These are phyloP conservation scores for Metalampra italica DNA, from an alignment of 2,888 invertebrate genomes.

Conservation along the genomic window DNA sequence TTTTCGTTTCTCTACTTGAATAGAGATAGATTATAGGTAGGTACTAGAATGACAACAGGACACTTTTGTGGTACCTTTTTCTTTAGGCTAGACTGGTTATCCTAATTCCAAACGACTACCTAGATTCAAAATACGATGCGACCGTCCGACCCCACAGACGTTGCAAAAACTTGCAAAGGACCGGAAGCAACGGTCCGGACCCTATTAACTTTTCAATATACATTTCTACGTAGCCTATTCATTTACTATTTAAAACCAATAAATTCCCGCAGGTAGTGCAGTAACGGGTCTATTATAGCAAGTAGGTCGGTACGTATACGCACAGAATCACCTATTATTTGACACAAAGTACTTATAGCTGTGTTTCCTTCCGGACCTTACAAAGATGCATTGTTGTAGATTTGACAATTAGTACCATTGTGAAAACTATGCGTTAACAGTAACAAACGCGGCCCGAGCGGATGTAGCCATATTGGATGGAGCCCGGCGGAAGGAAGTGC, in stretches of 20 bases:
- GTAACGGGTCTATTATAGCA: not conserved
- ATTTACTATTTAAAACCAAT: not conserved
- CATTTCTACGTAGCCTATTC: not conserved
- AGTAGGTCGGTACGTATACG: not conserved
- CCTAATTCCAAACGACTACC: too few species aligned
- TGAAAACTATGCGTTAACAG: slow-evolving; percentile 1
- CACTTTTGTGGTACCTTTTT: too few species aligned
- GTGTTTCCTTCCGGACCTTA: slow-evolving; percentile 46
- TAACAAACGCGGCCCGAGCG: slow-evolving; percentile 1
- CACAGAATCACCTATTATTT: slow-evolving; percentile 27
- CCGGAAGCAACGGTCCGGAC: slow-evolving; percentile 4
- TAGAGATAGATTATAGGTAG: too few species aligned
- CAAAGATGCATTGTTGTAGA: slow-evolving; percentile 20
- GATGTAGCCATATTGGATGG: slow-evolving; percentile 6
- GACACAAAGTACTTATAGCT: slow-evolving; percentile 7
- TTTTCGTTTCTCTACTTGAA: too few species aligned
- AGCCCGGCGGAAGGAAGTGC: slow-evolving; percentile 56
- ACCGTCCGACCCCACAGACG: not conserved
- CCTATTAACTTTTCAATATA: slow-evolving; percentile 1
- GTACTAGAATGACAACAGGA: too few species aligned
- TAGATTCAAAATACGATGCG: too few species aligned
- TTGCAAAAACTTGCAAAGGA: not conserved
- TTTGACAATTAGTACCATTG: slow-evolving; percentile 5
- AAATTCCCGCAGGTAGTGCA: slow-evolving; percentile 1
- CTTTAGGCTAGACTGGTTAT: too few species aligned